These are phyloP conservation scores for Sericinus montela DNA, from an alignment of 2,888 invertebrate species.

Conservation along the genomic window DNA sequence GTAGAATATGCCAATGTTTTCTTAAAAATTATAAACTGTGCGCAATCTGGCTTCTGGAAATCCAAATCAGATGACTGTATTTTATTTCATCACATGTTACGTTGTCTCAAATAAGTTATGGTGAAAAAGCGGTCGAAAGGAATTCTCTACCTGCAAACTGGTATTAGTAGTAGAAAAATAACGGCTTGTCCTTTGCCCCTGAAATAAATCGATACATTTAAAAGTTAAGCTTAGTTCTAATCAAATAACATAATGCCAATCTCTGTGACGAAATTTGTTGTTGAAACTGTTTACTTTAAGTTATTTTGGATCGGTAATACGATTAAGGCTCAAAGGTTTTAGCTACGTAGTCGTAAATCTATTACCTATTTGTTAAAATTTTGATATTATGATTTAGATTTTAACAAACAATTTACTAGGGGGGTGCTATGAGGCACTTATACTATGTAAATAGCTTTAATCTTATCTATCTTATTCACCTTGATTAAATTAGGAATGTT, in stretches of 20 bases:
- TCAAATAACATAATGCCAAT: conserved; percentile 1
- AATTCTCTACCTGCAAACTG: no score
- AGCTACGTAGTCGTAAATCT: conserved; percentile 5
- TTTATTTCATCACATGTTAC: no score
- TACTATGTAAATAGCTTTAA: conserved; percentile 8
- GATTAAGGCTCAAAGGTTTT: conserved; percentile 2
- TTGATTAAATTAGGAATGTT: no score
- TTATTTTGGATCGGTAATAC: conserved; percentile 4
- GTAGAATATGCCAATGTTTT: no score
- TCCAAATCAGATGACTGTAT: no score
- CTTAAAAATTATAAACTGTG: no score
- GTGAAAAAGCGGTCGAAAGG: no score
- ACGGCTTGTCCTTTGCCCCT: no score
- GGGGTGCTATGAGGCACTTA: conserved; percentile 1
- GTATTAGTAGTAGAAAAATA: no score
- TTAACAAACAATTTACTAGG: conserved; percentile 8
- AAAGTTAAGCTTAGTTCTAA: conserved; percentile 5
- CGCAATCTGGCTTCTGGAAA: no score
- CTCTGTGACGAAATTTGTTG: conserved; percentile 6
- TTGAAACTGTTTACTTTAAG: conserved; percentile 6
- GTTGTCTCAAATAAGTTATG: no score
- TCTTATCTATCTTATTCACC: no score
- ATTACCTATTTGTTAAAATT: conserved; percentile 3
- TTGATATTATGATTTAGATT: conserved; percentile 10
- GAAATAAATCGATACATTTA: conserved; percentile 4